Evolutionary conservation across 2,113 vertebrate species (phyloP), one percentile per base, ranked within the genome.

Genomic region (Eclectus roratus): DNA sequence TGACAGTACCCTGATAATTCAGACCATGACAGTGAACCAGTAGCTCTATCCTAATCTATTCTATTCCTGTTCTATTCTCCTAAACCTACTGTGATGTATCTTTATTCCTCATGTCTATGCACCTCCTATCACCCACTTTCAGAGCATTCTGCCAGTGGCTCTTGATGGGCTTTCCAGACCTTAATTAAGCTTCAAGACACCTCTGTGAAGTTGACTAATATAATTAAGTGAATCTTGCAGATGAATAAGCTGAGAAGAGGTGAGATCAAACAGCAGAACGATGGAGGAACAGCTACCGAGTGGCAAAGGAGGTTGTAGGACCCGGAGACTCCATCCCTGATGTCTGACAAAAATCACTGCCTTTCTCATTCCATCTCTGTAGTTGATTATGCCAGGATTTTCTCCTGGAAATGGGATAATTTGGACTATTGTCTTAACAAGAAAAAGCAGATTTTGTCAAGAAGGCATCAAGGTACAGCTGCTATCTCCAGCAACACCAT

Each of bases 141-240:
- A 41, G 39, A 81, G 39, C 17, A 0, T 52, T 46, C 94, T 88
- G 77, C 69, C 83, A 81, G 85, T 1, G 0, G 85, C 52, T 91
- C 82, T 80, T 90, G 90, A 90, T 1, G 5, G 64, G 72, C 72
- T 92, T 93, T 90, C 69, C 77, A 96, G 80, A 76, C 37, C 49
- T 92, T 95, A 94, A 95, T 94, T 93, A 97, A 96, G 88, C 85
- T 95, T 92, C 44, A 33, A 83, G 88, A 81, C 83, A 94, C 73
- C 88, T 95, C 92, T 5, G 13, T 81, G 93, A 95, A 88, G 96
- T 71, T 93, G 92, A 72, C 86, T 94, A 79, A 95, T 87, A 91
- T 91, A 93, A 95, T 96, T 94, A 94, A 84, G 77, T 33, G 83
- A 74, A 79, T 91, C 88, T 96, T 60, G 44, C 77, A 87, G 90